Base-by-base conservation (phyloP, 2,113 vertebrate species). In the Parus major region DNA sequence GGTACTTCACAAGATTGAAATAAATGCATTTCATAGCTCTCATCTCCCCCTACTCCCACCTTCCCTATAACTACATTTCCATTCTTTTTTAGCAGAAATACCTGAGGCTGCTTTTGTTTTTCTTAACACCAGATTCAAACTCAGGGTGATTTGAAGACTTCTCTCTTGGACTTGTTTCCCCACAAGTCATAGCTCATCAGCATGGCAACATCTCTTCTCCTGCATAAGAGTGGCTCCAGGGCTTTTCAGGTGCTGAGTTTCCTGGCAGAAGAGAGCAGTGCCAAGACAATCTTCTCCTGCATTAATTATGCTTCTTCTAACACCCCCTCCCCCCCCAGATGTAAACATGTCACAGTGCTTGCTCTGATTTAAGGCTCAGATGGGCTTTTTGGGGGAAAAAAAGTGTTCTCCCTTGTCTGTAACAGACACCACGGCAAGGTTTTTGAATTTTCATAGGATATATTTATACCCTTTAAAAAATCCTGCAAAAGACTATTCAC, bases 1-100 rank as follows among this genome's bases (percentile, higher is more conserved):
- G 64, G 79, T 88, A 71, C 72, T 78, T 93, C 77, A 76, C 41
- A 90, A 78, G 76, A 86, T 13, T 57, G 92, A 94, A 92, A 96
- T 71, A 83, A 95, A 93, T 78, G 68, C 41, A 90, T 93, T 90
- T 93, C 88, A 72, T 61, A 90, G 80, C 56, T 60, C 21, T 83
- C 35, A 59, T 52, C 56, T 90, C 70, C 52, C 68, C 68, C 85
- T 93, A 0, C 79, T 85, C 64, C 76, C 56, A 83, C 64, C 47
- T 73, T 93, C 79, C 52, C 76, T 70, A 42, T 61, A 85, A 83
- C 22, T 64, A 27, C 5, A 36, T 95, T 94, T 86, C 57, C 65
- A 61, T 56, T 11, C 18, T 73, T 63, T 76, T 68, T 56, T 36
- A 68, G 11, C 31, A 92, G 47, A 92, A 90, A 75, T 91, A 94